These are phyloP conservation scores for Tyria jacobaeae DNA, from an alignment of 2,888 invertebrate species.

Conservation along the genomic window DNA sequence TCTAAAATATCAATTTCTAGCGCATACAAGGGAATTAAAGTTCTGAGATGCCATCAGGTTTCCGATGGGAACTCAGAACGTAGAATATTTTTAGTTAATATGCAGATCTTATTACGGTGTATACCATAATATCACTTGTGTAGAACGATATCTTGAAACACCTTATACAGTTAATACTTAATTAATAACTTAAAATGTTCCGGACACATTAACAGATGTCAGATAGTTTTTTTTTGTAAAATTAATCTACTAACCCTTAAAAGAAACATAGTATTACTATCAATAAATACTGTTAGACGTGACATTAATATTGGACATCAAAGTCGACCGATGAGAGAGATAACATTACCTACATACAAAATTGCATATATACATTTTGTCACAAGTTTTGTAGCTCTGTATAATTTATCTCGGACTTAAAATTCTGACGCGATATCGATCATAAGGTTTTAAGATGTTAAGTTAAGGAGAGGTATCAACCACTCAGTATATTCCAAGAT, in stretches of 20 bases:
- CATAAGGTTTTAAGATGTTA: conserved; percentile 9
- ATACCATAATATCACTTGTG: conserved; percentile 3
- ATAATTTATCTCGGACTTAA: not conserved
- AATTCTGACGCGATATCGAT: conserved; percentile 1
- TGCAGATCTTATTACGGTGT: conserved; percentile 15
- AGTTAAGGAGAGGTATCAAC: conserved; percentile 51
- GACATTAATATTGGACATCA: not conserved
- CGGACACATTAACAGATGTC: not conserved
- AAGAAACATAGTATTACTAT: not conserved
- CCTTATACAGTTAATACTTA: not conserved
- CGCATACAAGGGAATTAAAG: conserved; percentile 25
- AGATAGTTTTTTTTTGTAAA: no score
- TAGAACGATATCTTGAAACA: conserved; percentile 3
- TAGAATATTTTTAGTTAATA: conserved; percentile 20
- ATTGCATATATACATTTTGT: not conserved
- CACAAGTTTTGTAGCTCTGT: not conserved
- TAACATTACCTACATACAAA: not conserved
- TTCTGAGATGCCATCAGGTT: conserved; percentile 19
- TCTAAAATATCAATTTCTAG: conserved; percentile 22
- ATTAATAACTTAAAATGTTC: conserved; percentile 4
- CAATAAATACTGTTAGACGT: not conserved
- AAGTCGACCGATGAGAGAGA: not conserved
- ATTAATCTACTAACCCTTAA: conserved; percentile 5
- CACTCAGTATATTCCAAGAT: conserved; percentile 50
- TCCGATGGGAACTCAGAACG: conserved; percentile 19